phyloP scores from a whole-genome alignment of 2,797 vertebrate genomes.

The Taenioides sp. region DNA sequence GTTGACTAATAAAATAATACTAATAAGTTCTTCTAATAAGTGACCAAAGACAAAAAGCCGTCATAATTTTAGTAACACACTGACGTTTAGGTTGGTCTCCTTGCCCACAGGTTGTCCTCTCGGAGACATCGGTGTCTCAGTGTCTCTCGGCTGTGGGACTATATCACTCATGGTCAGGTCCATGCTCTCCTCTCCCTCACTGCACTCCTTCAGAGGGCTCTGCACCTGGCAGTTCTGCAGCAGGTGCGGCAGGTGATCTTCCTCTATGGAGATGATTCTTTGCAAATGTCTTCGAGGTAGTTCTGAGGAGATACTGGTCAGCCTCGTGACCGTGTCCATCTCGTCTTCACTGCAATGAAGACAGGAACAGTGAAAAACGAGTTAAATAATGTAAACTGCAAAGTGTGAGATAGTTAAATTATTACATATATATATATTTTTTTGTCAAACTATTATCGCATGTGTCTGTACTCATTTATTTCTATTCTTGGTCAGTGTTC shows the following conservation, averaged over 20 bases:
- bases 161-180: constrained; percentile 71
- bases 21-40: too few species aligned
- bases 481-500: too few species aligned
- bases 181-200: constrained; percentile 65
- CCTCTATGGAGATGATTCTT: constrained; percentile 95
- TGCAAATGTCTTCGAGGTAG: constrained; percentile 62
- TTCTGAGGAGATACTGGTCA: constrained; percentile 58
- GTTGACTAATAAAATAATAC: too few species aligned
- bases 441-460: too few species aligned
- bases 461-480: too few species aligned
- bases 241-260: constrained; percentile 88
- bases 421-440: too few species aligned
- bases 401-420: too few species aligned
- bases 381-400: not conserved
- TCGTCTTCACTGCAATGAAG: constrained; percentile 73
- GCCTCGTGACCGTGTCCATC: constrained; percentile 72
- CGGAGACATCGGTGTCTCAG: constrained; percentile 64
- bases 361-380: not conserved
- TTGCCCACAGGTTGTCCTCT: constrained; percentile 87
- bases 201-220: constrained; percentile 64
- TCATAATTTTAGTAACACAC: constrained; percentile 14
- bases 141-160: constrained; percentile 13
- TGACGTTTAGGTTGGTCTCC: constrained; percentile 82
- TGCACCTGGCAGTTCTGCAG: constrained; percentile 71
- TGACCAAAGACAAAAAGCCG: too few species aligned